Conservation (phyloP, 64 coral and sea anemone genomes). For the Catalaphyllia jardinei region DNA sequence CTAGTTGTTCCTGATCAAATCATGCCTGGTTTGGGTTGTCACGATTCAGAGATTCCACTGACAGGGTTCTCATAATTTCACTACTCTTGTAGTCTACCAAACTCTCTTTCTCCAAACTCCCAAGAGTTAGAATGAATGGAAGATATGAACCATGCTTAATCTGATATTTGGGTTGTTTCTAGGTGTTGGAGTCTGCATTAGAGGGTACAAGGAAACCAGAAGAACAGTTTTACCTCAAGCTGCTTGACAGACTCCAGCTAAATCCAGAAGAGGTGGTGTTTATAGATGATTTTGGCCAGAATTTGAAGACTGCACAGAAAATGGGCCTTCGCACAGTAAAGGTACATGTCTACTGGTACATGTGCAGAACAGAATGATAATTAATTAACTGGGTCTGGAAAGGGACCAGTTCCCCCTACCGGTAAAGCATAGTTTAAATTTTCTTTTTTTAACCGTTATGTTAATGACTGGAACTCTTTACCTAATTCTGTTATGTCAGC, state of each 20-base stretch:
- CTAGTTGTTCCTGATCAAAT: too few species aligned
- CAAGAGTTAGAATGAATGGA: background rate
- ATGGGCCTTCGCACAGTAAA: conserved; percentile 87
- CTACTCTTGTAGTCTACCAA: too few species aligned
- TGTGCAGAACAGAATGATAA: background rate
- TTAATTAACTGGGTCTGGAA: background rate
- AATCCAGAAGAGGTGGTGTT: conserved; percentile 86
- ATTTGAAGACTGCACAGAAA: conserved; percentile 76
- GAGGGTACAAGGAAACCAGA: conserved; percentile 87
- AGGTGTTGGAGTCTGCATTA: conserved; percentile 92
- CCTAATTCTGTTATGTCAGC: too few species aligned
- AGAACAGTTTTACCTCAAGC: conserved; percentile 64
- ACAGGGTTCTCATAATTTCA: too few species aligned
- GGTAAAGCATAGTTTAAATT: too few species aligned
- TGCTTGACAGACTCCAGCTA: conserved; percentile 76
- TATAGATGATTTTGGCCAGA: conserved; percentile 89
- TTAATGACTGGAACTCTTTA: too few species aligned
- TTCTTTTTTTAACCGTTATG: too few species aligned
- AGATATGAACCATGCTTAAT: background rate
- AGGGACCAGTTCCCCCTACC: too few species aligned
- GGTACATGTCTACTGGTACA: conserved; percentile 30
- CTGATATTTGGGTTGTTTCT: background rate
- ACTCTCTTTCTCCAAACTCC: too few species aligned
- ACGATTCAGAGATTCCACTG: too few species aligned
- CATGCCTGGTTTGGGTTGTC: too few species aligned